phyloP scores from a whole-genome alignment of 1,140 invertebrate genomes.

The Pogonus chalceus region DNA sequence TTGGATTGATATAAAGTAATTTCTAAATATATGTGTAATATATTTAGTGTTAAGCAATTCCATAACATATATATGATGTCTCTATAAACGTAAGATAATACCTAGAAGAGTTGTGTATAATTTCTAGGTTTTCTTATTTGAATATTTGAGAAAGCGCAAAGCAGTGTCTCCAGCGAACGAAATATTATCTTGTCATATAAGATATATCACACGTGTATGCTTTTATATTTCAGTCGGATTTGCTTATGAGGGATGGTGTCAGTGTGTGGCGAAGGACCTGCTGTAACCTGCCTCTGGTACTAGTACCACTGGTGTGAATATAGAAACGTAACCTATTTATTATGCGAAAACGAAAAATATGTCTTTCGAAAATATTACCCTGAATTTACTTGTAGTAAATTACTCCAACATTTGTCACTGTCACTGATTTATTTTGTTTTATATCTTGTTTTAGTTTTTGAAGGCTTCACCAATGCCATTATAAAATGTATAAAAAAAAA shows the following conservation, averaged over 20 bases:
- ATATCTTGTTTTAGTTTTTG: too few species aligned
- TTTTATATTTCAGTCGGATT: background rate
- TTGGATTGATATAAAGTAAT: too few species aligned
- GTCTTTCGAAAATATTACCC: background rate
- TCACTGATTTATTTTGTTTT: background rate
- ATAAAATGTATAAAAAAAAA: too few species aligned
- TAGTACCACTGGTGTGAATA: background rate
- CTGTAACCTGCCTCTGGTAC: too few species aligned
- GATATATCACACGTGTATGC: background rate
- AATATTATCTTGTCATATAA: background rate
- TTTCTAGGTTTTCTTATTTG: background rate
- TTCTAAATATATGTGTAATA: too few species aligned
- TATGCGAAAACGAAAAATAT: background rate
- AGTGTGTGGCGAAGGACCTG: background rate
- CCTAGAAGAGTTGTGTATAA: background rate
- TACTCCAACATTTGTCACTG: background rate
- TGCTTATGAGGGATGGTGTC: background rate
- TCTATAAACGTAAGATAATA: too few species aligned
- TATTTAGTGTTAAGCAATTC: too few species aligned
- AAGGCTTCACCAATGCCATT: too few species aligned
- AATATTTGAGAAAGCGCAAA: background rate
- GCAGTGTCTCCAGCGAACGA: background rate
- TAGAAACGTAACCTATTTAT: background rate
- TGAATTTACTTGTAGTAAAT: background rate
- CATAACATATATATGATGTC: too few species aligned